phyloP scores from a whole-genome alignment of 1,140 invertebrate species.

The Plectus sambesii region DNA sequence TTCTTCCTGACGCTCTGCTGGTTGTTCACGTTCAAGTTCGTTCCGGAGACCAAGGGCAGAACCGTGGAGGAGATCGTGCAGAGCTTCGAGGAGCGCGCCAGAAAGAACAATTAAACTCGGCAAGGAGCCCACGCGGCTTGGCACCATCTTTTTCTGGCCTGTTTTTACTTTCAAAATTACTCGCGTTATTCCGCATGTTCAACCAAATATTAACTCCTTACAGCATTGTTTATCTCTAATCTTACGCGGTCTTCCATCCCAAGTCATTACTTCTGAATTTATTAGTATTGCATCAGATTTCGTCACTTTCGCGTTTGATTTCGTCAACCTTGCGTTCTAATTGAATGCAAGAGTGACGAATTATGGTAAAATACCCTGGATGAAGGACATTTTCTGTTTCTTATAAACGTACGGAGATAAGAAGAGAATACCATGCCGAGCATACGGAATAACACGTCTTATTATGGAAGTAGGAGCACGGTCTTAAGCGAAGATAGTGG shows the following conservation, averaged over 20 bases:
- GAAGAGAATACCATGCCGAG: too few relatives aligned
- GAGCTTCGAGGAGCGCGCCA: neutral
- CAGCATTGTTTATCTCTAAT: neutral
- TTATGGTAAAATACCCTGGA: too few relatives aligned
- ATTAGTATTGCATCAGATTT: neutral
- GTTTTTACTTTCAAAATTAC: too few relatives aligned
- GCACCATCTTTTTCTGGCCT: neutral
- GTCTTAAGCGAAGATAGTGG: too few relatives aligned
- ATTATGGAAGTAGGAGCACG: too few relatives aligned
- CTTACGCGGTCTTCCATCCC: neutral
- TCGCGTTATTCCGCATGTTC: neutral
- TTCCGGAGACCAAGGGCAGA: conserved; percentile 54
- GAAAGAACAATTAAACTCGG: neutral
- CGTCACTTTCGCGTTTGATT: too few relatives aligned
- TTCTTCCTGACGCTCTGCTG: conserved; percentile 48
- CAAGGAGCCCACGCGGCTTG: neutral
- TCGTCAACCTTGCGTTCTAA: too few relatives aligned
- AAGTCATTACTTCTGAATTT: neutral
- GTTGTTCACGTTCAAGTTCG: conserved; percentile 51
- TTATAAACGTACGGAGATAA: too few relatives aligned
- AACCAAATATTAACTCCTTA: neutral
- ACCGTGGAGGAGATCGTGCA: conserved; percentile 46
- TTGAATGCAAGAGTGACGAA: too few relatives aligned
- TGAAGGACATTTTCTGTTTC: too few relatives aligned
- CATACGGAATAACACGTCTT: too few relatives aligned